phyloP scores from a whole-genome alignment of 1,140 invertebrate genomes.

The Augochlora pura region DNA sequence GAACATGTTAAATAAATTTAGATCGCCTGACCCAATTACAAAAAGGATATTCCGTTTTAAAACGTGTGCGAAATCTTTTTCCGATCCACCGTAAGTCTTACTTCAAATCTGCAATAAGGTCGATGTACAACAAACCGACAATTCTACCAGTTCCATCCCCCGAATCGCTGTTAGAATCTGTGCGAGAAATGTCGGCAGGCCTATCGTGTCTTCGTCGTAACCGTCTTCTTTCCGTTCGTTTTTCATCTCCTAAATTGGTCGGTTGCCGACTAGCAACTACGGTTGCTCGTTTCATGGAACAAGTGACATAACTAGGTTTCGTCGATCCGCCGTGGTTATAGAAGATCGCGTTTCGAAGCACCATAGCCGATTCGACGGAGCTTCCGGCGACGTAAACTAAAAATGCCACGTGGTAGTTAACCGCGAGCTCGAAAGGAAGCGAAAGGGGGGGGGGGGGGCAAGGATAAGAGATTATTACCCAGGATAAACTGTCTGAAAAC shows the following conservation, averaged over 20 bases:
- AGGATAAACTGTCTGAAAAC: conserved; percentile 26
- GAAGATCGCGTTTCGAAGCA: neutral
- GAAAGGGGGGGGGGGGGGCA: neutral
- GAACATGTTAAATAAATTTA: too few relatives aligned
- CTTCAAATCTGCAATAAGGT: too few relatives aligned
- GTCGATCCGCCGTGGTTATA: too few relatives aligned
- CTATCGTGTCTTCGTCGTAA: neutral
- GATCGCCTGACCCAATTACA: too few relatives aligned
- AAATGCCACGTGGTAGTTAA: conserved; percentile 17
- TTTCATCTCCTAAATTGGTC: neutral
- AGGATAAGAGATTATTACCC: neutral
- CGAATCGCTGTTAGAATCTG: neutral
- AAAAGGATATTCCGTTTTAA: too few relatives aligned
- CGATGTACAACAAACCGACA: too few relatives aligned
- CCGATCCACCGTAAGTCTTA: too few relatives aligned
- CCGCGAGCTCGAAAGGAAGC: neutral
- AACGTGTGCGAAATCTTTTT: too few relatives aligned
- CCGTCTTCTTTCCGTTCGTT: neutral
- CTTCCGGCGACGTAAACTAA: conserved; percentile 17
- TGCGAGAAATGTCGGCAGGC: neutral
- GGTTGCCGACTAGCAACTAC: neutral
- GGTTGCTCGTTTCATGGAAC: neutral
- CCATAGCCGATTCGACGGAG: neutral
- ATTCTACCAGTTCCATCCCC: too few relatives aligned
- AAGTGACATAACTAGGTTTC: neutral